phyloP scores from a whole-genome alignment of 2,113 vertebrate species.

The Arenaria interpres region DNA sequence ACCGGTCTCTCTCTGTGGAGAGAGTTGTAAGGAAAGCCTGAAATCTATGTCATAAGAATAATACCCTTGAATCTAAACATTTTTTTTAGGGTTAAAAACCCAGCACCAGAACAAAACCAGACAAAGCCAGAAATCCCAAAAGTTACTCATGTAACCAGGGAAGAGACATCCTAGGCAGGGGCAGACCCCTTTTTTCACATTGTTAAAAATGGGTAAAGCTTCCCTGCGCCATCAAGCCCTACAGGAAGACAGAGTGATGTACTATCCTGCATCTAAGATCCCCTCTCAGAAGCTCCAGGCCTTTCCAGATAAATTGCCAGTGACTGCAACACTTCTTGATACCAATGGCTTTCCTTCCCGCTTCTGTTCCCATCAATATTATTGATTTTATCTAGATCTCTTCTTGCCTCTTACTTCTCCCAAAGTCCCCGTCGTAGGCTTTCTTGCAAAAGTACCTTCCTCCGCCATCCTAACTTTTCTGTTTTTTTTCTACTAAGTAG shows the following conservation, averaged over 20 bases:
- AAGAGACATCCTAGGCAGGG: not conserved
- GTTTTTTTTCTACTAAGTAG: not conserved
- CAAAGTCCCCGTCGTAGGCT: rapidly evolving
- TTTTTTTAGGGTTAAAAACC: not conserved
- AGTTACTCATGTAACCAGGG: not conserved
- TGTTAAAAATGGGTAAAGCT: not conserved
- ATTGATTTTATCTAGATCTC: not conserved
- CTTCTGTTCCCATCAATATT: not conserved
- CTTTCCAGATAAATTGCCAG: not conserved
- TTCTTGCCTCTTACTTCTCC: not conserved
- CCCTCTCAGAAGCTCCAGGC: not conserved
- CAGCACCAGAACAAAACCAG: not conserved
- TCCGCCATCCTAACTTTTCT: not conserved
- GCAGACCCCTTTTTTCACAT: not conserved
- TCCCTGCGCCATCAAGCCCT: not conserved
- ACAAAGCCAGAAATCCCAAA: not conserved
- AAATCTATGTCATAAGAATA: not conserved
- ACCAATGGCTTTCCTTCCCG: not conserved
- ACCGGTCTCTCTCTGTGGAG: not conserved
- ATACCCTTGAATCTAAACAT: not conserved
- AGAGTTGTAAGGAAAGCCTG: not conserved
- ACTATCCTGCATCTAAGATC: not conserved
- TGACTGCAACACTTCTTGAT: not conserved
- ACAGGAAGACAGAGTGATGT: not conserved
- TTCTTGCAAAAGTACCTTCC: not conserved